phyloP scores from a whole-genome alignment of 1,140 invertebrate species.

The Drosophila kikkawai region DNA sequence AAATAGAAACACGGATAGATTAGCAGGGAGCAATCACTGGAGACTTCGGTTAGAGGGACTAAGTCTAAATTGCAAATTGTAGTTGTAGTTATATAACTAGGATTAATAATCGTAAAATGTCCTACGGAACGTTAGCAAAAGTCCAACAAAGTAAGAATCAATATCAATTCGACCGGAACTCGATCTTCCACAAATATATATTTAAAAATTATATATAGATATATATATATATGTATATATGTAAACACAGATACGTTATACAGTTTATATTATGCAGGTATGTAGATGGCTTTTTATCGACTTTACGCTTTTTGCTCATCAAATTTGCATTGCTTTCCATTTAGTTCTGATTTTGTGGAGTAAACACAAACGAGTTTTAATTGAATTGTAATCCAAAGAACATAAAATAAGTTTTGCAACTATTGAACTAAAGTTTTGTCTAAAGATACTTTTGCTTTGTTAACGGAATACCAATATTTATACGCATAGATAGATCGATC shows the following conservation, averaged over 20 bases:
- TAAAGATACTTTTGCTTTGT: constrained; percentile 56
- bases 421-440: constrained; percentile 66
- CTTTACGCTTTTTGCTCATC: constrained; percentile 42
- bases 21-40: background rate
- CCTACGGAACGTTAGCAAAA: constrained; percentile 82
- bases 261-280: constrained; percentile 54
- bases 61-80: constrained; percentile 60
- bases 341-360: constrained; percentile 11
- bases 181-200: constrained; percentile 58
- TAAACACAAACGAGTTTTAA: constrained; percentile 45
- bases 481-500: constrained; percentile 37
- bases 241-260: constrained; percentile 62
- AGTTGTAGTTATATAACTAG: constrained; percentile 65
- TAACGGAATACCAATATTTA: constrained; percentile 55
- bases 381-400: constrained; percentile 39
- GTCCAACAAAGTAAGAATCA: constrained; percentile 76
- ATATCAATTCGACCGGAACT: constrained; percentile 57
- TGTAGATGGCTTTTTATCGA: constrained; percentile 45
- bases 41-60: constrained; percentile 61
- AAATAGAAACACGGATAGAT: constrained; percentile 24
- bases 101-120: constrained; percentile 74
- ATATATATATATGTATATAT: constrained; percentile 60
- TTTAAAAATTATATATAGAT: constrained; percentile 42
- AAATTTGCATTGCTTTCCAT: constrained; percentile 19
- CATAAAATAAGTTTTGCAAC: constrained; percentile 60